Conservation (phyloP, 2,888 invertebrate species). For the Xestia ashworthii region DNA sequence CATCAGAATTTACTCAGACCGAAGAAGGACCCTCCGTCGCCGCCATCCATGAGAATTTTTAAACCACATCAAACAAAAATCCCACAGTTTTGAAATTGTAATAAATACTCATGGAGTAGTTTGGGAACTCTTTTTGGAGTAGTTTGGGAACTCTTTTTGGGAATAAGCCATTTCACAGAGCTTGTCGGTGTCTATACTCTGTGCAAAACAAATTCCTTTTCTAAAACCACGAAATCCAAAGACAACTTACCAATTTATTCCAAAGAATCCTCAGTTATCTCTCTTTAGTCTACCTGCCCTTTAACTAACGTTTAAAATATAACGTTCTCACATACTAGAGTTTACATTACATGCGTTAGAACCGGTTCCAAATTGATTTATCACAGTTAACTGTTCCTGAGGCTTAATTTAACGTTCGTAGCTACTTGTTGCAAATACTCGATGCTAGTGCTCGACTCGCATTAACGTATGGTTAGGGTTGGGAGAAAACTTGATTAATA, state of each 20-base stretch:
- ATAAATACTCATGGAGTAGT: too few relatives aligned
- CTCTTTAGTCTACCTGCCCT: slow-evolving; percentile 15
- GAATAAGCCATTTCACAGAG: too few relatives aligned
- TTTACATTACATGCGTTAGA: slow-evolving; percentile 49
- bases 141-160: too few relatives aligned
- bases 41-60: too few relatives aligned
- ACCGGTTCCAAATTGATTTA: slow-evolving; percentile 65
- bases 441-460: slow-evolving; percentile 36
- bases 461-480: slow-evolving; percentile 51
- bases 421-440: slow-evolving; percentile 64
- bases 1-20: too few relatives aligned
- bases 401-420: slow-evolving; percentile 54
- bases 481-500: background rate
- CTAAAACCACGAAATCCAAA: too few relatives aligned
- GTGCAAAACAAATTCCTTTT: background rate
- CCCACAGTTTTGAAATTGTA: too few relatives aligned
- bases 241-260: too few relatives aligned
- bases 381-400: slow-evolving; percentile 59
- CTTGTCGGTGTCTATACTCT: too few relatives aligned
- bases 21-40: too few relatives aligned
- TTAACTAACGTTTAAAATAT: slow-evolving; percentile 51
- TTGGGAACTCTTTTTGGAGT: too few relatives aligned
- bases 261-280: background rate
- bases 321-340: slow-evolving; percentile 46
- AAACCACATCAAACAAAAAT: too few relatives aligned